These are phyloP conservation scores for Sciurus vulgaris DNA, from an alignment of 2,797 vertebrate genomes.

Conservation along the genomic window DNA sequence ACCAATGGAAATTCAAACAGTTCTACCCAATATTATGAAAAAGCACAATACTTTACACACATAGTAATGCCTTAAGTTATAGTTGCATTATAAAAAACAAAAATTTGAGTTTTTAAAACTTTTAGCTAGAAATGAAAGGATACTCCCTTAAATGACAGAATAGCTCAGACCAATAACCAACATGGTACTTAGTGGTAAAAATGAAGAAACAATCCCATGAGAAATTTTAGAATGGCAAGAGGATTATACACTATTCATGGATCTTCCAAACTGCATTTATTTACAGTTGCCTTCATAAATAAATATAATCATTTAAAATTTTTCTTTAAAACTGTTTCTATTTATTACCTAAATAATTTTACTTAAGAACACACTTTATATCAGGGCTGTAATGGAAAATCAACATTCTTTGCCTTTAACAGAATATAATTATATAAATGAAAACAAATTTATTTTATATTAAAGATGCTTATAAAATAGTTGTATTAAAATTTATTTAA, in stretches of 20 bases:
- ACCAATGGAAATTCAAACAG: not conserved
- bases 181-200: not conserved
- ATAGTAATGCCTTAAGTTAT: not conserved
- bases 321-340: not conserved
- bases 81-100: not conserved
- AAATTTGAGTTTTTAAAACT: not conserved
- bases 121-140: slow-evolving; percentile 8
- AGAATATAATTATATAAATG: not conserved
- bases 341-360: not conserved
- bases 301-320: not conserved
- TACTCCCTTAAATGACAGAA: not conserved
- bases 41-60: not conserved
- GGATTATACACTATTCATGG: not conserved
- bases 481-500: not conserved
- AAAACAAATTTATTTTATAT: slow-evolving; percentile 19
- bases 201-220: not conserved
- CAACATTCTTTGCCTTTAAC: not conserved
- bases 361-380: not conserved
- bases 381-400: not conserved
- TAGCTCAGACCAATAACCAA: not conserved
- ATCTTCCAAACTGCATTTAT: slow-evolving; percentile 2
- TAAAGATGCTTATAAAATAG: not conserved
- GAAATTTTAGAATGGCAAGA: not conserved
- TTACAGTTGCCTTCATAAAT: not conserved
- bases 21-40: not conserved